Evolutionary conservation across 2,797 vertebrate species (phyloP).

Genomic region (Pseudochirops cupreus): DNA sequence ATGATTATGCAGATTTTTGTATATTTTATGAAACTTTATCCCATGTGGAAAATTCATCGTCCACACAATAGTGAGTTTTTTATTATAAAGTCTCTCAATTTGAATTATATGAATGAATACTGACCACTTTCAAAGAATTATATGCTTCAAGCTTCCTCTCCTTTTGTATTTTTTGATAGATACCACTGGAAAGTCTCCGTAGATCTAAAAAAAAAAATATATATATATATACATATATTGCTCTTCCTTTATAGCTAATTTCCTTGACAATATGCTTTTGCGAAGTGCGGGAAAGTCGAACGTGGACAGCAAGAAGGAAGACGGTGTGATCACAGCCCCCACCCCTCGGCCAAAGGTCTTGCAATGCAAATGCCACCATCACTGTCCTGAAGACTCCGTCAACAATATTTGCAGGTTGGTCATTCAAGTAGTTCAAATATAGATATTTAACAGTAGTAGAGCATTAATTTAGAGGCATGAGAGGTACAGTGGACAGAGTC

Average conservation of each 20-base stretch:
- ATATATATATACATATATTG: not conserved
- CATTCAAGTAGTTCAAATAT: not conserved
- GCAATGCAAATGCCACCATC: conserved; percentile 94
- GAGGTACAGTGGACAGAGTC: not conserved
- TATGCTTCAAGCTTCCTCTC: not conserved
- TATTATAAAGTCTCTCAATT: not conserved
- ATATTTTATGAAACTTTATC: not conserved
- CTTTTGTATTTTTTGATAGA: not conserved
- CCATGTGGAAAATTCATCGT: conserved; percentile 3
- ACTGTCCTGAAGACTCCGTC: conserved; percentile 94
- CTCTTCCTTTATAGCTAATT: conserved; percentile 85
- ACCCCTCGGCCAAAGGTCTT: conserved; percentile 88
- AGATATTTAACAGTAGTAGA: not conserved
- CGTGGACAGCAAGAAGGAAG: conserved; percentile 86
- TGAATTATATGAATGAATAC: not conserved
- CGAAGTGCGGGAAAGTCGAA: conserved; percentile 91
- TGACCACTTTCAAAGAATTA: not conserved
- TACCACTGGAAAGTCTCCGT: not conserved
- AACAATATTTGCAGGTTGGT: conserved; percentile 97
- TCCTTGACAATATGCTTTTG: conserved; percentile 92
- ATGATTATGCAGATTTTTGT: conserved; percentile 22
- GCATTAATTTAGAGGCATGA: not conserved
- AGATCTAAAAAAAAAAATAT: not conserved
- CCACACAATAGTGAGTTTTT: not conserved
- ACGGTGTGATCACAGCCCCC: conserved; percentile 86